Evolutionary conservation across 2,797 vertebrate genomes (phyloP), one percentile per base, ranked within the genome.

Genomic region (Gastrophryne carolinensis): DNA sequence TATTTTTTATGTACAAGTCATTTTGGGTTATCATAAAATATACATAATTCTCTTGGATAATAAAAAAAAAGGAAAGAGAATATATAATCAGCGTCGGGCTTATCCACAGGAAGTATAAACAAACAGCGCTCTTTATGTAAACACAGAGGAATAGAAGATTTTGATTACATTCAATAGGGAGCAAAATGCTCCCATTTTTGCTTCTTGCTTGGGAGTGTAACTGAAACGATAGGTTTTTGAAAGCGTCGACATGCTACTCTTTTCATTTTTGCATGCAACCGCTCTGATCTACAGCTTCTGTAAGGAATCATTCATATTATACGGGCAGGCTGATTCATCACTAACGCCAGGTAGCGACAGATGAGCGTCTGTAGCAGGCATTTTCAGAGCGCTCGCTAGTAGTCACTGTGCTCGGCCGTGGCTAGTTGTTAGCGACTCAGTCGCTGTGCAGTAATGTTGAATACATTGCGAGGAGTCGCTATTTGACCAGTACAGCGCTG

Each of bases 1-100:
- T 91, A 91, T 92, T 92, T 92, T 91, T 92, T 91, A 91, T 92
- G 90, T 92, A 89, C 90, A 92, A 91, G 87, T 90, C 89, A 92
- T 91, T 91, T 90, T 91, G 86, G 89, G 89, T 92, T 91, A 91
- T 91, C 88, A 90, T 93, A 90, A 91, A 90, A 91, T 91, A 91
- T 91, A 92, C 89, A 93, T 91, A 92, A 89, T 88, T 88, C 84
- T 86, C 23, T 32, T 81, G 84, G 83, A 80, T 68, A 65, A 60
- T 37, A 39, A 64, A 73, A 49, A 72, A 82, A 86, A 86, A 3
- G 44, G 83, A 90, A 90, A 90, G 85, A 86, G 90, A 92, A 91
- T 92, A 84, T 90, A 88, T 90, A 91, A 92, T 90, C 87, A 87
- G 87, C 87, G 85, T 84, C 82, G 82, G 83, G 84, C 84, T 80